phyloP scores from a whole-genome alignment of 2,888 invertebrate genomes.

The Geophilus truncorum region DNA sequence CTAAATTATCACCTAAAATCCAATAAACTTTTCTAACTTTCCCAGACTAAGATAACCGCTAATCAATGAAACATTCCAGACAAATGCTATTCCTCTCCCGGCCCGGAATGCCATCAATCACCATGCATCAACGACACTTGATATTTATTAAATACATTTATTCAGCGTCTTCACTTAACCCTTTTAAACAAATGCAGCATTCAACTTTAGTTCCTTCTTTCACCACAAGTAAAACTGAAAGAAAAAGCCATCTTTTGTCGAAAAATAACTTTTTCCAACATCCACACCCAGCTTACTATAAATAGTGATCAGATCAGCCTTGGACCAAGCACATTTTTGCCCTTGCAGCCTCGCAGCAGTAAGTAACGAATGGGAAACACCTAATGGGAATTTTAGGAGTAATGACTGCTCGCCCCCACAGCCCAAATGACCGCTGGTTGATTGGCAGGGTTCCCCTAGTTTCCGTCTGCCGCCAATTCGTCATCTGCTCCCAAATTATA shows the following conservation, averaged over 20 bases:
- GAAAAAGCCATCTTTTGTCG: neutral
- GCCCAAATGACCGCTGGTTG: slow-evolving; percentile 1
- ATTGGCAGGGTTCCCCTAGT: slow-evolving; percentile 6
- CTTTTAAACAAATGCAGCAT: neutral
- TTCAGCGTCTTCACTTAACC: neutral
- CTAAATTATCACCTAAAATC: too few species aligned
- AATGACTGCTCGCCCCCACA: slow-evolving; percentile 11
- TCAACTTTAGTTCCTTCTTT: too few species aligned
- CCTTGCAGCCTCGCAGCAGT: neutral
- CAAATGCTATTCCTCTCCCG: neutral
- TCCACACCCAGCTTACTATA: neutral
- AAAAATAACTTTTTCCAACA: neutral
- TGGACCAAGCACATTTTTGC: neutral
- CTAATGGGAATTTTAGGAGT: slow-evolving; percentile 16
- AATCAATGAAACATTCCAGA: neutral
- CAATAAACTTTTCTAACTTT: neutral
- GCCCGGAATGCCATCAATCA: slow-evolving; percentile 7
- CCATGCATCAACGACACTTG: neutral
- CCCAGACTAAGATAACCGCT: neutral
- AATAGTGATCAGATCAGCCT: neutral
- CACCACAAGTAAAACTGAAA: too few species aligned
- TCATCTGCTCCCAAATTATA: slow-evolving; percentile 7
- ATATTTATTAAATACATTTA: neutral
- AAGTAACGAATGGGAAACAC: neutral
- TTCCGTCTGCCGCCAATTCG: slow-evolving; percentile 12